Evolutionary conservation across 2,113 vertebrate genomes (phyloP).

Genomic region (Gavialis gangeticus): DNA sequence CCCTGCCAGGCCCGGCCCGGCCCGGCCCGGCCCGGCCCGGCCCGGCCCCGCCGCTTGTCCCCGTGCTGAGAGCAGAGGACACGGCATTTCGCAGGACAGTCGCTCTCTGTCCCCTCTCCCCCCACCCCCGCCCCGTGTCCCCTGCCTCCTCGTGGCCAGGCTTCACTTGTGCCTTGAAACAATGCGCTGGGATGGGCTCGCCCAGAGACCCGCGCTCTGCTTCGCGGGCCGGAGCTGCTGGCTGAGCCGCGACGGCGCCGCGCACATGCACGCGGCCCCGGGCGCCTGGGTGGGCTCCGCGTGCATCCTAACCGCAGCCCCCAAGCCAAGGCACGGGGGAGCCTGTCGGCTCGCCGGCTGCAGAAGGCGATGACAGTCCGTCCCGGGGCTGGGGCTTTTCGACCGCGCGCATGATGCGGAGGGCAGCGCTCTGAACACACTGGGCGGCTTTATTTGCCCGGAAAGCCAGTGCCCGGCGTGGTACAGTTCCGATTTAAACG

Average conservation of each 20-base stretch:
- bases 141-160: too few species aligned
- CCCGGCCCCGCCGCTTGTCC: conserved; percentile 23
- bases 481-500: conserved; percentile 38
- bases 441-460: conserved; percentile 56
- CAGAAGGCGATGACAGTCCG: conserved; percentile 72
- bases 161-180: too few species aligned
- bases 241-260: neutral
- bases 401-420: conserved; percentile 62
- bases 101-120: neutral
- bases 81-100: neutral
- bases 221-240: neutral
- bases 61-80: neutral
- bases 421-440: conserved; percentile 72
- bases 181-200: too few species aligned
- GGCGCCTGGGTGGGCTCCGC: neutral
- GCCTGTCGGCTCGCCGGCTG: conserved; percentile 47
- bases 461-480: conserved; percentile 15
- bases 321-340: conserved; percentile 22
- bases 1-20: neutral
- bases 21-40: neutral
- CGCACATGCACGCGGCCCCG: conserved; percentile 56
- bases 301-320: neutral
- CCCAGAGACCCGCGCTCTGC: too few species aligned
- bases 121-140: too few species aligned
- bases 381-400: conserved; percentile 69